Conservation (phyloP, 2,797 vertebrate genomes). For the Xenopus petersii region DNA sequence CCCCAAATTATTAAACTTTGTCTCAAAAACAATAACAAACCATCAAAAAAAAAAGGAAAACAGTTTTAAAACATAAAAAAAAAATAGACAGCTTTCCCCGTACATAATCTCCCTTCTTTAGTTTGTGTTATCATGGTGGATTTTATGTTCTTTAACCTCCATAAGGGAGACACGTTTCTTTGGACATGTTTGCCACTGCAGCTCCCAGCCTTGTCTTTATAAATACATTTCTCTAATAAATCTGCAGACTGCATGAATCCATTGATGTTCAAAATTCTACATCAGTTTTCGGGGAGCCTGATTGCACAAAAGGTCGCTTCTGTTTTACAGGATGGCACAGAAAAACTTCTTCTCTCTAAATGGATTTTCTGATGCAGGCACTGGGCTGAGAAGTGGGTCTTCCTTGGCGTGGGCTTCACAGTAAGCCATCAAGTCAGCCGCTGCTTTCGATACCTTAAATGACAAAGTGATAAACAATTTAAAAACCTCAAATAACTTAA, state of each 20-base stretch:
- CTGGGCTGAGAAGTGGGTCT: conserved; percentile 89
- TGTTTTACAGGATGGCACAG: conserved; percentile 90
- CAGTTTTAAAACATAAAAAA: conserved; percentile 52
- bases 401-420: conserved; percentile 97
- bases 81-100: conserved; percentile 63
- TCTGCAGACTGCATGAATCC: conserved; percentile 66
- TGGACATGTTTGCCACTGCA: conserved; percentile 72
- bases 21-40: conserved; percentile 32
- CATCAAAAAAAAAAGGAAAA: not conserved
- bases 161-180: conserved; percentile 65
- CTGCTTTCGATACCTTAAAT: conserved; percentile 92
- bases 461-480: conserved; percentile 12
- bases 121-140: conserved; percentile 60
- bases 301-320: conserved; percentile 59
- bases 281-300: conserved; percentile 68
- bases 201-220: conserved; percentile 65
- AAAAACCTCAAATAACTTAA: not conserved
- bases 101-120: conserved; percentile 63
- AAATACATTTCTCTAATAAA: conserved; percentile 64
- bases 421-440: conserved; percentile 95
- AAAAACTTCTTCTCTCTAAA: conserved; percentile 99
- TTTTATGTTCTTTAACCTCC: conserved; percentile 57
- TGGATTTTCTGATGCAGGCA: conserved; percentile 96
- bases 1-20: conserved; percentile 54
- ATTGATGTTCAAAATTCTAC: conserved; percentile 73